Evolutionary conservation across 1,140 invertebrate species (phyloP), one percentile per base, ranked within the genome.

Genomic region (Drosophila repletoides): DNA sequence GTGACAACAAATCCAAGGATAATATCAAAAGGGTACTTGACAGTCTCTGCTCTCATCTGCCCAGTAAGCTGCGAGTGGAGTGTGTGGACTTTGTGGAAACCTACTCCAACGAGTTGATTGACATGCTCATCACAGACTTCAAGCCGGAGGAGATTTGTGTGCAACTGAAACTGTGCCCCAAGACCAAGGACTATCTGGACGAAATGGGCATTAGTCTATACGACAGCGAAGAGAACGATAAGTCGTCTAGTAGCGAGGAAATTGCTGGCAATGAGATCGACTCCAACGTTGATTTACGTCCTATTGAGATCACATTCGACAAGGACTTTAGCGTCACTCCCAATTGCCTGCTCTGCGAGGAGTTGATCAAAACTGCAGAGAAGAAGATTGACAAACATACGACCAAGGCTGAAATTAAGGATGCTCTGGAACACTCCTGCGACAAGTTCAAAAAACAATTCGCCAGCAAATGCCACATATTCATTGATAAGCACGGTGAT

Each of bases 81-180:
- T 98, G 97, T 87, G 89, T 92, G 0, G 92, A 93, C 60, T 96
- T 98, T 48, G 95, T 98, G 0, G 91, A 96, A 49, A 92, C 92
- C 0, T 96, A 97, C 83, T 93, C 94, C 2, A 92, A 94, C 58
- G 93, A 95, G 76, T 89, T 97, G 10, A 90, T 96, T 29, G 94
- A 96, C 59, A 94, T 95, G 93, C 77, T 97, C 1, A 76, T 96
- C 1, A 93, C 94, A 36, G 94, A 97, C 75, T 92, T 96, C 46
- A 93, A 94, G 68, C 93, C 95, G 1, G 92, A 96, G 71, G 94
- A 97, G 91, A 92, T 97, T 43, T 97, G 96, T 66, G 92, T 93
- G 5, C 94, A 93, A 67, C 81, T 97, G 3, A 94, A 95, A 81
- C 91, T 96, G 1, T 96, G 95, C 70, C 80, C 92, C 17, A 91